These are phyloP conservation scores for Parazoanthus atlanticus DNA, from an alignment of 92 coral and sea anemone species.

Conservation along the genomic window DNA sequence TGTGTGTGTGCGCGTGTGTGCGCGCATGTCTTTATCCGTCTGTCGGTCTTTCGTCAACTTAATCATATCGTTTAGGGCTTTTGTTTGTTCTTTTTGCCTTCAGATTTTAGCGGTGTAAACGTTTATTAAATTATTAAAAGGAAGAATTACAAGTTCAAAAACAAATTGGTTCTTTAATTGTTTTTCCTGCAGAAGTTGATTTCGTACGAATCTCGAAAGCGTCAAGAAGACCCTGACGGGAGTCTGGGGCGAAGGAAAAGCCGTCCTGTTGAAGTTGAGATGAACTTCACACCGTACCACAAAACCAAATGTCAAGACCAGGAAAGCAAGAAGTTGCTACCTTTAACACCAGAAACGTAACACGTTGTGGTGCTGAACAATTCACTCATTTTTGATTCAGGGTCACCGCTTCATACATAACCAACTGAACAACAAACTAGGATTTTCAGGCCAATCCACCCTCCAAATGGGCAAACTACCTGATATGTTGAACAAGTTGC, in stretches of 20 bases:
- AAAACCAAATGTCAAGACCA: background rate
- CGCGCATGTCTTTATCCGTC: too few species aligned
- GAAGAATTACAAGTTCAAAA: too few species aligned
- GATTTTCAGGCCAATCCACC: background rate
- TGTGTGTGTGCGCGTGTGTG: too few species aligned
- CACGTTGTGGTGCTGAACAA: background rate
- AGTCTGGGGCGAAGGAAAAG: background rate
- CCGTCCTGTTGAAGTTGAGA: background rate
- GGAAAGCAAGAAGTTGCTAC: background rate
- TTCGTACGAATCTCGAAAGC: background rate
- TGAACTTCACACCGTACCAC: constrained; percentile 17
- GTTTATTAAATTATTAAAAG: too few species aligned
- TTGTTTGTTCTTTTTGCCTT: too few species aligned
- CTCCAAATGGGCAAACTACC: background rate
- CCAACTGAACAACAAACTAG: background rate
- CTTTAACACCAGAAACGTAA: background rate
- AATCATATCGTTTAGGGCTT: too few species aligned
- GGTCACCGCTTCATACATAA: background rate
- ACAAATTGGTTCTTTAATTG: too few species aligned
- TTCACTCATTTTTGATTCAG: background rate
- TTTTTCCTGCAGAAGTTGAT: background rate
- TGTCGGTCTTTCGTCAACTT: too few species aligned
- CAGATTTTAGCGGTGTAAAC: too few species aligned
- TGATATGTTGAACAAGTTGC: too few species aligned
- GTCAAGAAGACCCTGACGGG: background rate